phyloP scores from a whole-genome alignment of 1,140 invertebrate genomes.

The Drosophila parabipectinata region DNA sequence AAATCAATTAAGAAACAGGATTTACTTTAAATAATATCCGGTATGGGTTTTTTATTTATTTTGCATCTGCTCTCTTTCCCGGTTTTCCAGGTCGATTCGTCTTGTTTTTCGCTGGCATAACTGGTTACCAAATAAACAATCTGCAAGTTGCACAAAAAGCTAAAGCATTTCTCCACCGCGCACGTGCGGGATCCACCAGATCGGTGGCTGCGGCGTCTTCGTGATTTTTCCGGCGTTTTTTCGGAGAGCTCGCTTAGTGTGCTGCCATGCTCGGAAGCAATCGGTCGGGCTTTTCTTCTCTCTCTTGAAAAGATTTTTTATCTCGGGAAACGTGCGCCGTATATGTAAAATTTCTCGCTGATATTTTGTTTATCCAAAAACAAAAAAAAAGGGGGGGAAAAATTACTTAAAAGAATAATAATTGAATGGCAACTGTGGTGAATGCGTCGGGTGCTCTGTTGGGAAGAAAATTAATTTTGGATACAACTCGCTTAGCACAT shows the following conservation, averaged over 20 bases:
- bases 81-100: neutral
- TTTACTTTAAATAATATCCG: slow-evolving; percentile 1
- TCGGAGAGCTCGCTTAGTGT: slow-evolving; percentile 51
- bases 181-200: slow-evolving; percentile 34
- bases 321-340: slow-evolving; percentile 56
- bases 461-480: slow-evolving; percentile 32
- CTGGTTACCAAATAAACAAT: slow-evolving; percentile 5
- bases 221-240: slow-evolving; percentile 38
- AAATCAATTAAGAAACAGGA: slow-evolving; percentile 4
- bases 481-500: slow-evolving; percentile 19
- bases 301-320: neutral
- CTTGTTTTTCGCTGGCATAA: neutral
- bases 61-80: slow-evolving; percentile 4
- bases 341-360: slow-evolving; percentile 31
- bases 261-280: slow-evolving; percentile 50
- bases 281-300: slow-evolving; percentile 47
- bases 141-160: neutral
- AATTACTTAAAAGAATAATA: slow-evolving; percentile 65
- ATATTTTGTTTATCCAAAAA: slow-evolving; percentile 67
- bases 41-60: slow-evolving; percentile 5
- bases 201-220: slow-evolving; percentile 14
- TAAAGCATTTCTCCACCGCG: slow-evolving; percentile 27
- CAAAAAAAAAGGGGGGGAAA: slow-evolving; percentile 49
- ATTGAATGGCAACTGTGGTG: slow-evolving; percentile 57
- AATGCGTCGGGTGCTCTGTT: slow-evolving; percentile 21